A percentile compares a stretch with the other conserved stretches of the same genome.
These are phyloP conservation scores for Azorinus chamasolen DNA, from an alignment of 2,888 invertebrate genomes.

Conservation along the genomic window DNA sequence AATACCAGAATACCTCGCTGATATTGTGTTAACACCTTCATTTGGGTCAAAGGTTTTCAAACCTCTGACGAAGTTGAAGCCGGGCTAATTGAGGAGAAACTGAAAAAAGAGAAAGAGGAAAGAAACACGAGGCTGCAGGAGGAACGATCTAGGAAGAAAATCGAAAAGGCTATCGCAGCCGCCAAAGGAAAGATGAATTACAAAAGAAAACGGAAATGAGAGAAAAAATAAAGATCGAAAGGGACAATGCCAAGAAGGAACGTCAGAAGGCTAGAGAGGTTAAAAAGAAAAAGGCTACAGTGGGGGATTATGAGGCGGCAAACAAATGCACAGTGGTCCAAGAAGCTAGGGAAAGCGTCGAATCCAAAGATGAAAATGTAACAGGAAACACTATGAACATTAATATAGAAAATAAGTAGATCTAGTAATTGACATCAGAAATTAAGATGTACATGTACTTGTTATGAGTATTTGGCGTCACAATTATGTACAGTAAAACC, in stretches of 20 bases:
- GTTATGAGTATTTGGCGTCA: too few relatives aligned
- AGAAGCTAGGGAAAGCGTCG: too few relatives aligned
- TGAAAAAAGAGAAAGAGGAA: not conserved
- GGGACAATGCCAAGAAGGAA: slow-evolving; percentile 1
- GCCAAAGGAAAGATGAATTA: not conserved
- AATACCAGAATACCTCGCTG: not conserved
- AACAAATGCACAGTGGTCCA: not conserved
- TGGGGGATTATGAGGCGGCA: not conserved
- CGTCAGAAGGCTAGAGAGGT: not conserved
- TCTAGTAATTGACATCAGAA: too few relatives aligned
- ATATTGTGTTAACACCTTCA: not conserved
- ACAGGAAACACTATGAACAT: too few relatives aligned
- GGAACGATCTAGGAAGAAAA: not conserved
- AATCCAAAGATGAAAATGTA: too few relatives aligned
- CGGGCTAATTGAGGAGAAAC: not conserved
- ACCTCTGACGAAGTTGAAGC: slow-evolving; percentile 6
- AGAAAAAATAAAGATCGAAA: not conserved
- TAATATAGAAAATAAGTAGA: too few relatives aligned
- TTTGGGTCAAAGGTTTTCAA: slow-evolving; percentile 1
- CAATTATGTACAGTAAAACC: too few relatives aligned
- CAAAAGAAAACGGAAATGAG: not conserved
- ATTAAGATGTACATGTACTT: too few relatives aligned
- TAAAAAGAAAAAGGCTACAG: slow-evolving; percentile 3
- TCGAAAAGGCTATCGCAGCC: slow-evolving; percentile 6
- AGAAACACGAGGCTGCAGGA: not conserved